Percentiles rank a stretch among this genome's conserved stretches.
Conservation (phyloP, 2,888 invertebrate genomes). For the Aspidapion aeneum region DNA sequence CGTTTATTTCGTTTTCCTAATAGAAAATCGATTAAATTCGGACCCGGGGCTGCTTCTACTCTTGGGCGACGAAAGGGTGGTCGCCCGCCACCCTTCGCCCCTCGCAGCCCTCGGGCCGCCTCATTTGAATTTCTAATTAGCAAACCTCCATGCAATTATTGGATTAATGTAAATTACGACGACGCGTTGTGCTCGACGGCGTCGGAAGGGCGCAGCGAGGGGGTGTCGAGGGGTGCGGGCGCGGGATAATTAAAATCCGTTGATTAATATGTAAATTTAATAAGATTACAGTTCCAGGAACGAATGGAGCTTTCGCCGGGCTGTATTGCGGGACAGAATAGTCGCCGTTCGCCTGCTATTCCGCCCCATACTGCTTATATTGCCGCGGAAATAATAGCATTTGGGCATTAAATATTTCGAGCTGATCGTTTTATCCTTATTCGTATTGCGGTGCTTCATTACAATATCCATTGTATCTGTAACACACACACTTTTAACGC, state of each 20-base stretch:
- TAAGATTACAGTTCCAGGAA: conserved; percentile 95
- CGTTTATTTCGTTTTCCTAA: conserved; percentile 28
- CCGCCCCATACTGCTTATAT: not conserved
- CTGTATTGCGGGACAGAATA: conserved; percentile 16
- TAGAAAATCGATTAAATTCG: conserved; percentile 50
- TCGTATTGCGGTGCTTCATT: not conserved
- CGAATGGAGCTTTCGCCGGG: conserved; percentile 52
- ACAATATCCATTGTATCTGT: no score
- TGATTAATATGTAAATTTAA: conserved; percentile 98
- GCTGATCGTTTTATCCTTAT: not conserved
- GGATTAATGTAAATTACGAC: conserved; percentile 74
- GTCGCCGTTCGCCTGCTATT: not conserved
- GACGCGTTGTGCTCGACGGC: conserved; percentile 51
- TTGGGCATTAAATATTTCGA: no score
- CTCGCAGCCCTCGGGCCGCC: conserved; percentile 26
- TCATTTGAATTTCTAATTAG: conserved; percentile 86
- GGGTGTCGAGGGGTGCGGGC: conserved; percentile 44
- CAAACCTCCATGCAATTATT: conserved; percentile 91
- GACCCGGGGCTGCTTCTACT: conserved; percentile 33
- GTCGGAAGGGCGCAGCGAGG: conserved; percentile 48
- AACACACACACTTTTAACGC: no score
- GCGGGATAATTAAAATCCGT: conserved; percentile 95
- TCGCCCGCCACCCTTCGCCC: conserved; percentile 42
- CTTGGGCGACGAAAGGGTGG: conserved; percentile 25
- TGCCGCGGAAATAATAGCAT: not conserved